These are phyloP conservation scores for Ladona fulva DNA, from an alignment of 1,140 invertebrate species.

Conservation along the genomic window DNA sequence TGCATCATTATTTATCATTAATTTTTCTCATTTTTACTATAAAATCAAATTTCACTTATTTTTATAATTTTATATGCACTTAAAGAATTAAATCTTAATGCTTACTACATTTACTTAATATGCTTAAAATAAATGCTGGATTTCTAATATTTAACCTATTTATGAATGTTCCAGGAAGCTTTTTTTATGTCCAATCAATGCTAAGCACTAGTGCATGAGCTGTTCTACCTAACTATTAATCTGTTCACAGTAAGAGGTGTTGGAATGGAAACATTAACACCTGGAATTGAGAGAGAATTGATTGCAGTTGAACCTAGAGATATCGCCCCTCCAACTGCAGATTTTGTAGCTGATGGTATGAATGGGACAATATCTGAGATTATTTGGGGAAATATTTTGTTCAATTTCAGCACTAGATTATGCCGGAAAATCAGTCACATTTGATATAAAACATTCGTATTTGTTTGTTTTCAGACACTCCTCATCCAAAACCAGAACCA, in stretches of 20 bases:
- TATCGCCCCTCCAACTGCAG: not conserved
- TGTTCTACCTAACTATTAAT: not conserved
- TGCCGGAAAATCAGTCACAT: constrained; percentile 63
- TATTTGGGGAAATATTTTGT: constrained; percentile 38
- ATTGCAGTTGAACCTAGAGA: not conserved
- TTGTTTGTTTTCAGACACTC: constrained; percentile 52
- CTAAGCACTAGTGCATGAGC: not conserved
- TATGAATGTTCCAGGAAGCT: not conserved
- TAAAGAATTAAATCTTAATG: no score
- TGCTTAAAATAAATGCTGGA: not conserved
- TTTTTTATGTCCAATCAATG: not conserved
- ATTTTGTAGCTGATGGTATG: not conserved
- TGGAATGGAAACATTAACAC: not conserved
- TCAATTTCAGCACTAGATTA: constrained; percentile 71
- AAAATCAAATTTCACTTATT: no score
- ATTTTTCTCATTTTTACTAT: constrained; percentile 15
- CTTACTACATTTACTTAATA: no score
- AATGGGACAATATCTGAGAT: no score
- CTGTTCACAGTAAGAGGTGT: not conserved
- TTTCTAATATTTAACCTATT: not conserved
- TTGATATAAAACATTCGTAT: constrained; percentile 62
- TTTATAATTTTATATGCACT: no score
- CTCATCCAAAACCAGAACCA: constrained; percentile 53
- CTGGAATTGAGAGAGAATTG: not conserved
- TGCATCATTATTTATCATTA: constrained; percentile 11